These are phyloP conservation scores for Leptinotarsa tumamoca DNA, from an alignment of 2,888 invertebrate species.

Conservation along the genomic window DNA sequence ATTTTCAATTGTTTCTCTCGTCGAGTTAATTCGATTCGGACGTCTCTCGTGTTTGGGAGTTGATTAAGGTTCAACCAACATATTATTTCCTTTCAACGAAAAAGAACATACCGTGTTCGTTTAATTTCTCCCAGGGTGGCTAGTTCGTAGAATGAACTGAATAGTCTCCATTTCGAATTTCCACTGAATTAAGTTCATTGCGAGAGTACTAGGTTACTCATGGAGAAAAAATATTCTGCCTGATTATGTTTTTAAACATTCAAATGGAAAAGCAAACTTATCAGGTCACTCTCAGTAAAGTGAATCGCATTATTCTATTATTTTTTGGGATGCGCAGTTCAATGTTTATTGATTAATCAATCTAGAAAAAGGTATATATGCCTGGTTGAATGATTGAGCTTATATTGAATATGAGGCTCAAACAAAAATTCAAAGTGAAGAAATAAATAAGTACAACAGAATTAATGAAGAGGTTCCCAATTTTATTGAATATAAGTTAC, in stretches of 20 bases:
- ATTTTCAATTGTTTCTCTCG: conserved; percentile 18
- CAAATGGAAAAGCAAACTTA: not conserved
- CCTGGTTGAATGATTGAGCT: too few relatives aligned
- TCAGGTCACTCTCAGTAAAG: not conserved
- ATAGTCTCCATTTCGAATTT: not conserved
- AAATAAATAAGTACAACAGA: too few relatives aligned
- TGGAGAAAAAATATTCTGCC: not conserved
- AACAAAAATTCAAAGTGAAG: too few relatives aligned
- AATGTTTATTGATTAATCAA: not conserved
- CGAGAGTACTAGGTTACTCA: not conserved
- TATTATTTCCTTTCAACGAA: conserved; percentile 4
- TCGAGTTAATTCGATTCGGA: conserved; percentile 20
- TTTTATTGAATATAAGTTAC: too few relatives aligned
- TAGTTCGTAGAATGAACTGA: conserved; percentile 3
- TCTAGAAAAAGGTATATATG: not conserved
- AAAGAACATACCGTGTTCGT: not conserved
- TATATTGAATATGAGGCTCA: too few relatives aligned
- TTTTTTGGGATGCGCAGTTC: not conserved
- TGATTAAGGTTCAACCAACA: conserved; percentile 8
- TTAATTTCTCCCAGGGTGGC: conserved; percentile 11
- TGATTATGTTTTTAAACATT: not conserved
- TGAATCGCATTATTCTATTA: too few relatives aligned
- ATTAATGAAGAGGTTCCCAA: too few relatives aligned
- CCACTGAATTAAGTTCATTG: not conserved
- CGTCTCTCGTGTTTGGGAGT: not conserved